Evolutionary conservation across 1,140 invertebrate genomes (phyloP).

Genomic region (Lepidostoma basale): DNA sequence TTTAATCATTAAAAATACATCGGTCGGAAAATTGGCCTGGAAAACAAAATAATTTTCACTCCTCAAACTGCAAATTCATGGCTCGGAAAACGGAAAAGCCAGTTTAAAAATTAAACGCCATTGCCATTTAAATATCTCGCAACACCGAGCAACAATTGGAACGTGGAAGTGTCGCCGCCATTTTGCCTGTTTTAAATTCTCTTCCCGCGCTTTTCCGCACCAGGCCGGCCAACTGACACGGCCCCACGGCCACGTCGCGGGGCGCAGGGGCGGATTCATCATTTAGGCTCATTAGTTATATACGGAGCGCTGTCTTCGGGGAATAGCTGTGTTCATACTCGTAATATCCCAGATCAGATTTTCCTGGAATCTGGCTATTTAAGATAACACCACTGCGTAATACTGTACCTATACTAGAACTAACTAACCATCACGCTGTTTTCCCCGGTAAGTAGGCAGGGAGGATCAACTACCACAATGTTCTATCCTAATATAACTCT

Average conservation of each 20-base stretch:
- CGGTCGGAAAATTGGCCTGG: no score
- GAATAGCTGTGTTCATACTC: no score
- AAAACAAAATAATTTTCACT: not conserved
- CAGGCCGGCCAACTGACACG: slow-evolving; percentile 23
- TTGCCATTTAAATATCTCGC: slow-evolving; percentile 31
- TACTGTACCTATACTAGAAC: no score
- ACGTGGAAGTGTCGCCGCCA: slow-evolving; percentile 32
- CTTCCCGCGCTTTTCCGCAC: slow-evolving; percentile 34
- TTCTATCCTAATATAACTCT: no score
- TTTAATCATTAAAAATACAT: no score
- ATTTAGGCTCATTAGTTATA: slow-evolving; percentile 12
- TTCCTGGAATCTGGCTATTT: no score
- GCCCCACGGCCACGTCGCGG: not conserved
- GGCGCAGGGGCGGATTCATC: slow-evolving; percentile 16
- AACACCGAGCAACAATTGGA: slow-evolving; percentile 33
- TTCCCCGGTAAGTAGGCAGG: no score
- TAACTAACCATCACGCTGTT: no score
- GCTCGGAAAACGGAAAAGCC: slow-evolving; percentile 11
- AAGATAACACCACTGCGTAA: no score
- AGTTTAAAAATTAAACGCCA: slow-evolving; percentile 20
- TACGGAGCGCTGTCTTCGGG: no score
- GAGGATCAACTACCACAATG: no score
- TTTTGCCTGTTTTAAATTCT: slow-evolving; percentile 37
- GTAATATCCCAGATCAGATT: no score
- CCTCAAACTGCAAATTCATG: slow-evolving; percentile 24